A percentile compares a stretch with the other conserved stretches of the same genome.
These are phyloP conservation scores for Diogma glabrata DNA, from an alignment of 2,888 invertebrate species.

Conservation along the genomic window DNA sequence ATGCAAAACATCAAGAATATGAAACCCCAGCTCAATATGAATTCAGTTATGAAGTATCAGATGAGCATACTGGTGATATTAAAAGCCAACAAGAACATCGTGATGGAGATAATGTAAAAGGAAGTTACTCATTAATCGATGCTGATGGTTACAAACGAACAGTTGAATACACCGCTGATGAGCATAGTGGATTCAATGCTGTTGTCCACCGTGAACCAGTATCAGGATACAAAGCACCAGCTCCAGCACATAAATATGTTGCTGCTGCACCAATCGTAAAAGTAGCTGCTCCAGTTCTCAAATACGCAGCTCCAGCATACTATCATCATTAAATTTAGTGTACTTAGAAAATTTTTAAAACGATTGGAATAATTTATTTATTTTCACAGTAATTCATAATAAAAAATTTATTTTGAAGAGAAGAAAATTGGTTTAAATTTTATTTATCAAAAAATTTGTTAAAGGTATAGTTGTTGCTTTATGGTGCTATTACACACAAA, in stretches of 20 bases:
- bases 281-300: neutral
- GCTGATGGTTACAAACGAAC: conserved; percentile 41
- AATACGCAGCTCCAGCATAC: conserved; percentile 1
- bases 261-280: neutral
- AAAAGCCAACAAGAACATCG: conserved; percentile 40
- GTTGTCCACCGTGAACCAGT: conserved; percentile 39
- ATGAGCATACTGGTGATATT: conserved; percentile 41
- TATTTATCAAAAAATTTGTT: too few relatives aligned
- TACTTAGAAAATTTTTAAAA: neutral
- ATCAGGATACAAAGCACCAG: conserved; percentile 1
- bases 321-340: neutral
- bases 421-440: too few relatives aligned
- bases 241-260: neutral
- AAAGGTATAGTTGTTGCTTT: too few relatives aligned
- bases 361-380: too few relatives aligned
- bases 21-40: conserved; percentile 39
- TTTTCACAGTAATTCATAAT: too few relatives aligned
- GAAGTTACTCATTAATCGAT: conserved; percentile 41
- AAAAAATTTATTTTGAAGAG: too few relatives aligned
- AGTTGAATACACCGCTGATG: conserved; percentile 43
- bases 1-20: conserved; percentile 15
- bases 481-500: too few relatives aligned
- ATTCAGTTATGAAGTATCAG: conserved; percentile 39
- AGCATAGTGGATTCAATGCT: conserved; percentile 43
- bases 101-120: conserved; percentile 42